phyloP scores from a whole-genome alignment of 1,140 invertebrate genomes.

The Globodera rostochiensis region DNA sequence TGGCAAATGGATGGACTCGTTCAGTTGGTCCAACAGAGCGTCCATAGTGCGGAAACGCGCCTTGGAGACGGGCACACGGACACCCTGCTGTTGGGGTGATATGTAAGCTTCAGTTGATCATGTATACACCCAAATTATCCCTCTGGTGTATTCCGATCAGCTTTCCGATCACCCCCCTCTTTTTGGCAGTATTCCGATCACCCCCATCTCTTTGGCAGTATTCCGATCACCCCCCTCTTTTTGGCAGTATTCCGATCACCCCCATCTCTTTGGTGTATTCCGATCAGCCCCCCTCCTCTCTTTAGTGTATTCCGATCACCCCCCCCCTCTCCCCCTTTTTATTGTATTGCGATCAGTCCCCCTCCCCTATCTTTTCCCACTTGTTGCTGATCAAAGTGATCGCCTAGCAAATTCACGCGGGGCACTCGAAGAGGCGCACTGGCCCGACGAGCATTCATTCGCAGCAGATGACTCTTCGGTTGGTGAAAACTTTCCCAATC shows the following conservation, averaged over 20 bases:
- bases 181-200: too few species aligned
- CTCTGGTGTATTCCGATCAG: too few species aligned
- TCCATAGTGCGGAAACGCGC: slow-evolving; percentile 62
- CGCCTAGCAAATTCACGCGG: slow-evolving; percentile 1
- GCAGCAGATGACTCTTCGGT: neutral
- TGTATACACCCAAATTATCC: too few species aligned
- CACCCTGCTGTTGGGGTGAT: slow-evolving; percentile 43
- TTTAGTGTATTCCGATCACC: slow-evolving; percentile 3
- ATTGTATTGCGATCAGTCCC: too few species aligned
- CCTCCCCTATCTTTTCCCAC: neutral
- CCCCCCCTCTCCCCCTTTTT: too few species aligned
- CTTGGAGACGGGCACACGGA: slow-evolving; percentile 62
- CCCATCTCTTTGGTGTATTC: too few species aligned
- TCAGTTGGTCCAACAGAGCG: slow-evolving; percentile 58
- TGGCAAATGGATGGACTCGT: slow-evolving; percentile 55
- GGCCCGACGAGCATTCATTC: slow-evolving; percentile 7
- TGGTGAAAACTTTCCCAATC: neutral
- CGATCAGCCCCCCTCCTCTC: neutral
- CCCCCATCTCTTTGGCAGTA: too few species aligned
- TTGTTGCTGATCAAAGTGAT: slow-evolving; percentile 24
- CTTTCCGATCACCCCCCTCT: too few species aligned
- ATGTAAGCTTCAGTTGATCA: too few species aligned
- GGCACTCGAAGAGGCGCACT: slow-evolving; percentile 12
- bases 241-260: too few species aligned
- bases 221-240: too few species aligned